Evolutionary conservation across 2,113 vertebrate species (phyloP).

Genomic region (Nettapus auritus): DNA sequence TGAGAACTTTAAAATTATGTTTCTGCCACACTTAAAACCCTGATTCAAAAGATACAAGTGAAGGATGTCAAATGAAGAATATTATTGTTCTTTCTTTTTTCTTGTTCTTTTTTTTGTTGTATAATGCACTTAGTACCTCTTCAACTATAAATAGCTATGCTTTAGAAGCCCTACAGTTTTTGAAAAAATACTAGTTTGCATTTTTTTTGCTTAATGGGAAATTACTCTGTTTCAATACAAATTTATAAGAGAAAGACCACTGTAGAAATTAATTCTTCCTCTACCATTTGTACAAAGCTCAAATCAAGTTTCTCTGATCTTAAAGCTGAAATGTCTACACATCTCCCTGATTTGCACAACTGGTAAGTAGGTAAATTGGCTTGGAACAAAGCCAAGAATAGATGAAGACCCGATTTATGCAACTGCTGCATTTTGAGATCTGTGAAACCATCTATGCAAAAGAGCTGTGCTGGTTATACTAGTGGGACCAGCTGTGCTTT

Average conservation of each 20-base stretch:
- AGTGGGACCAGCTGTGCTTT: neutral
- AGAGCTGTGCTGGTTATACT: neutral
- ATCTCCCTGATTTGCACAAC: neutral
- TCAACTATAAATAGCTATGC: neutral
- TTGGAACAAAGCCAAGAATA: neutral
- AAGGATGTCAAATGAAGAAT: neutral
- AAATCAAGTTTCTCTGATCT: neutral
- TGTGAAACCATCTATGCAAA: neutral
- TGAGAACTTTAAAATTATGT: neutral
- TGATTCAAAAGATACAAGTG: neutral
- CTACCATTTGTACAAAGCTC: neutral
- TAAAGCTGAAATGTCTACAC: neutral
- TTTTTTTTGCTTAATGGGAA: neutral
- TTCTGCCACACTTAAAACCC: neutral
- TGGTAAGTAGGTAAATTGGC: neutral
- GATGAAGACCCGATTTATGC: neutral
- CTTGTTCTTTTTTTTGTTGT: neutral
- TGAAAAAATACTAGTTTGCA: neutral
- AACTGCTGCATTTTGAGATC: neutral
- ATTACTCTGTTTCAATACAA: neutral
- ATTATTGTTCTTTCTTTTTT: no score
- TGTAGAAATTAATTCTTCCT: neutral
- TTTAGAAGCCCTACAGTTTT: neutral
- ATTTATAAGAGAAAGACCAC: neutral
- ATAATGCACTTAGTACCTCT: neutral